Conservation (phyloP, 1,140 invertebrate species). For the Oedothorax gibbosus region DNA sequence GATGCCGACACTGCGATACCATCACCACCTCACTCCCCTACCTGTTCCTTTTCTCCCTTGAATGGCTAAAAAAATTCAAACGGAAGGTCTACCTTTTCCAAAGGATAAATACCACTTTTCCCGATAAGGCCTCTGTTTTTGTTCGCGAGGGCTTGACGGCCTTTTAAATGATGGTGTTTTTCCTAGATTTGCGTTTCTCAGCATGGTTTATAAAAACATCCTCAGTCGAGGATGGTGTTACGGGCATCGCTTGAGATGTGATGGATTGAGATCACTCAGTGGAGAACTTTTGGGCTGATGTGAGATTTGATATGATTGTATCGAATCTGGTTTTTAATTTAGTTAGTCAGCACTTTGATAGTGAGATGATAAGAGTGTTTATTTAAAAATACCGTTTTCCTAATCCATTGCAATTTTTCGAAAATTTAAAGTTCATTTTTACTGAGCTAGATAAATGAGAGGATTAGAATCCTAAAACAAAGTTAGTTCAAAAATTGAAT, state of each 20-base stretch:
- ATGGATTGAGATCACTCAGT: background rate
- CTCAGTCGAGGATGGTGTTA: background rate
- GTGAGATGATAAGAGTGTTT: no score
- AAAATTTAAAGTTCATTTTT: no score
- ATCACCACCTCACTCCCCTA: constrained; percentile 27
- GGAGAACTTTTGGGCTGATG: no score
- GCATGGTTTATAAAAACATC: constrained; percentile 3
- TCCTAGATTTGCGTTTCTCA: constrained; percentile 22
- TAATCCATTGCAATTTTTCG: no score
- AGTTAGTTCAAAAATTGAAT: no score
- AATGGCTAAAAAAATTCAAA: constrained; percentile 39
- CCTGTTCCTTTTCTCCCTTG: constrained; percentile 29
- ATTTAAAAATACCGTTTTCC: no score
- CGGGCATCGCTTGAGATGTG: background rate
- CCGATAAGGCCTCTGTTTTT: constrained; percentile 52
- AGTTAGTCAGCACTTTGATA: no score
- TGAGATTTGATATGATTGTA: no score
- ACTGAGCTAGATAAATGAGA: no score
- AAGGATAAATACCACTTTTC: constrained; percentile 58
- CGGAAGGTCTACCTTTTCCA: constrained; percentile 57
- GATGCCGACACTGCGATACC: constrained; percentile 49
- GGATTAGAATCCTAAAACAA: no score
- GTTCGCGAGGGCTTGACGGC: constrained; percentile 39
- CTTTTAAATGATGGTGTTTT: constrained; percentile 55
- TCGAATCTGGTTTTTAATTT: no score